Conservation (phyloP, 2,888 invertebrate genomes). For the Trachelus tabidus region DNA sequence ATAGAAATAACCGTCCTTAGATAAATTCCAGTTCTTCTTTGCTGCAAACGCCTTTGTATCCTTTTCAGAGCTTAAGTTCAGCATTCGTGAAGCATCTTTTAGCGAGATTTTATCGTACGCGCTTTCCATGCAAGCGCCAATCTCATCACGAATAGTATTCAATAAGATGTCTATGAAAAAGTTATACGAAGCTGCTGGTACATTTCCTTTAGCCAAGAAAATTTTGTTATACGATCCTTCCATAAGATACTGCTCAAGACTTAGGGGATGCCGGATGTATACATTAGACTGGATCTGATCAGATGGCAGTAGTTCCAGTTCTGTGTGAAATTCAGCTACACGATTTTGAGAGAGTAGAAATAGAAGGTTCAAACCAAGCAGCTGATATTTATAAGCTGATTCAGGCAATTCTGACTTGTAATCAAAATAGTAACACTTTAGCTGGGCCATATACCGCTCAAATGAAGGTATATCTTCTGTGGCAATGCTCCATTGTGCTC, state of each 20-base stretch:
- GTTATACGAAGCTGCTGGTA: conserved; percentile 95
- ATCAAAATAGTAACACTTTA: conserved; percentile 98
- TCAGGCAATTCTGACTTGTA: conserved; percentile 84
- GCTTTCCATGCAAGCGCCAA: conserved; percentile 95
- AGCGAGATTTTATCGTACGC: conserved; percentile 92
- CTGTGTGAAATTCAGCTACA: conserved; percentile 98
- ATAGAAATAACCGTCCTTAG: conserved; percentile 82
- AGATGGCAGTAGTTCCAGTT: conserved; percentile 91
- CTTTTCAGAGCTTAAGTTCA: conserved; percentile 84
- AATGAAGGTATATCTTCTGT: conserved; percentile 94
- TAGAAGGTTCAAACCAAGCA: conserved; percentile 93
- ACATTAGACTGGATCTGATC: conserved; percentile 93
- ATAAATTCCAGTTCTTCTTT: conserved; percentile 87
- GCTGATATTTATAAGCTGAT: conserved; percentile 93
- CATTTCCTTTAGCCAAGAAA: conserved; percentile 82
- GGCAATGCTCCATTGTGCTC: conserved; percentile 95
- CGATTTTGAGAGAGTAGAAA: conserved; percentile 95
- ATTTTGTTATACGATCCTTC: conserved; percentile 99
- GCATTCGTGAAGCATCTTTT: conserved; percentile 87
- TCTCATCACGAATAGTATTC: conserved; percentile 95
- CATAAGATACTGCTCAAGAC: conserved; percentile 98
- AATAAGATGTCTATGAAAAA: conserved; percentile 96
- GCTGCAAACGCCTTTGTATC: conserved; percentile 83
- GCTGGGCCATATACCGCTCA: conserved; percentile 96
- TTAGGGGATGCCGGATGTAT: conserved; percentile 94